phyloP scores from a whole-genome alignment of 2,797 vertebrate species.

The Alcedo quadribrachys region DNA sequence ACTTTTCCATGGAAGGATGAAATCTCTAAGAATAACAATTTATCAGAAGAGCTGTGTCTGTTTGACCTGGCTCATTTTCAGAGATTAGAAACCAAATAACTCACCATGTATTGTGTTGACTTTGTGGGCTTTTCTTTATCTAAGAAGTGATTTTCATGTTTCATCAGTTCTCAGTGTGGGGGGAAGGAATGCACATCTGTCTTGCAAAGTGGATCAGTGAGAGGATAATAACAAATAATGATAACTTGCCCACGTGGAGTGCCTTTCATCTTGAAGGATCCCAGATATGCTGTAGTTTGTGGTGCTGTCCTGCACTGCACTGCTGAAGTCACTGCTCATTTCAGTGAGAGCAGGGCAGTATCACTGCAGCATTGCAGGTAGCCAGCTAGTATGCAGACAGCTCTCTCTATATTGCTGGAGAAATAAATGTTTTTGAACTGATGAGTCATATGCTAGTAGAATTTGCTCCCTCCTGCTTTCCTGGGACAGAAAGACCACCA shows the following conservation, averaged over 20 bases:
- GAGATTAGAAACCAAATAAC: conserved; percentile 62
- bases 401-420: too few species aligned
- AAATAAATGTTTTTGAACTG: neutral
- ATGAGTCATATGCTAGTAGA: neutral
- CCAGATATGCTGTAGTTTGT: neutral
- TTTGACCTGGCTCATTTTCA: conserved; percentile 70
- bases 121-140: conserved; percentile 34
- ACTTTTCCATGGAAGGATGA: conserved; percentile 71
- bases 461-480: neutral
- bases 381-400: neutral
- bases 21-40: conserved; percentile 65
- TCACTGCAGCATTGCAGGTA: neutral
- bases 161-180: neutral
- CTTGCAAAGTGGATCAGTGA: conserved; percentile 43
- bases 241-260: conserved; percentile 7
- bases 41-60: conserved; percentile 55
- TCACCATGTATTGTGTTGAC: conserved; percentile 45
- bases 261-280: neutral
- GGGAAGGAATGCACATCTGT: conserved; percentile 26
- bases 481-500: neutral
- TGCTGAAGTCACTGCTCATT: neutral
- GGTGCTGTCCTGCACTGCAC: neutral
- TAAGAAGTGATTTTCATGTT: conserved; percentile 61
- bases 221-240: conserved; percentile 41
- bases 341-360: neutral